Conservation (phyloP, 2,113 vertebrate species). For the Cephalopholis sonnerati region DNA sequence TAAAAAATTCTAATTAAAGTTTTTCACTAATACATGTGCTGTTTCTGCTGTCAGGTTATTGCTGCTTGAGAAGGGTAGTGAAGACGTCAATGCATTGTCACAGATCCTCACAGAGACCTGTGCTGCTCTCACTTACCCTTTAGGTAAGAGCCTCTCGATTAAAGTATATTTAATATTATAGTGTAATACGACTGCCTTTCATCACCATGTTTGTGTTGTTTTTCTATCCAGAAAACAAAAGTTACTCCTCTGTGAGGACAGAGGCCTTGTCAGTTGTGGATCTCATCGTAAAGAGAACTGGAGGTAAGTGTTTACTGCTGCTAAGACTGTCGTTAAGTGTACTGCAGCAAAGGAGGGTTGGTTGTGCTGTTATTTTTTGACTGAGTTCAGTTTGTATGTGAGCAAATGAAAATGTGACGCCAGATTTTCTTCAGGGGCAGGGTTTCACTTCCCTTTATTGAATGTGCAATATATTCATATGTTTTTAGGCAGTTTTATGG, state of each 20-base stretch:
- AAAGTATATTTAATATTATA: background rate
- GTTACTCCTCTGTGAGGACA: slow-evolving; percentile 95
- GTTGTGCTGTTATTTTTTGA: background rate
- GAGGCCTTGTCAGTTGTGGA: slow-evolving; percentile 95
- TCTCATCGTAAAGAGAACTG: slow-evolving; percentile 91
- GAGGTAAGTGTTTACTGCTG: slow-evolving; percentile 85
- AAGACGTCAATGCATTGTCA: slow-evolving; percentile 85
- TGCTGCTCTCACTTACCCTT: slow-evolving; percentile 90
- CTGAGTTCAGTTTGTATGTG: too few species aligned
- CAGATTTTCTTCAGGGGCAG: background rate
- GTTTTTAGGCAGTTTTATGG: background rate
- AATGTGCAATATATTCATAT: background rate
- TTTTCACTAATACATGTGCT: background rate
- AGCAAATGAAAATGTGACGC: background rate
- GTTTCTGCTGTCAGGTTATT: slow-evolving; percentile 85
- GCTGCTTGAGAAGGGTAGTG: slow-evolving; percentile 90
- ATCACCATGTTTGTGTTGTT: background rate
- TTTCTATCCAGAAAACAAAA: slow-evolving; percentile 92
- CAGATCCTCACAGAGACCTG: slow-evolving; percentile 93
- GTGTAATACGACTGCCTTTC: background rate
- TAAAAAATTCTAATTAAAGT: background rate
- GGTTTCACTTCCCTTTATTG: background rate
- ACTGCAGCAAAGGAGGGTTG: background rate
- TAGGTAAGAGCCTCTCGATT: slow-evolving; percentile 66
- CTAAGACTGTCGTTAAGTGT: background rate